Evolutionary conservation across 2,888 invertebrate species (phyloP), one percentile per base, ranked within the genome.

Genomic region (Pristionchus exspectatus): DNA sequence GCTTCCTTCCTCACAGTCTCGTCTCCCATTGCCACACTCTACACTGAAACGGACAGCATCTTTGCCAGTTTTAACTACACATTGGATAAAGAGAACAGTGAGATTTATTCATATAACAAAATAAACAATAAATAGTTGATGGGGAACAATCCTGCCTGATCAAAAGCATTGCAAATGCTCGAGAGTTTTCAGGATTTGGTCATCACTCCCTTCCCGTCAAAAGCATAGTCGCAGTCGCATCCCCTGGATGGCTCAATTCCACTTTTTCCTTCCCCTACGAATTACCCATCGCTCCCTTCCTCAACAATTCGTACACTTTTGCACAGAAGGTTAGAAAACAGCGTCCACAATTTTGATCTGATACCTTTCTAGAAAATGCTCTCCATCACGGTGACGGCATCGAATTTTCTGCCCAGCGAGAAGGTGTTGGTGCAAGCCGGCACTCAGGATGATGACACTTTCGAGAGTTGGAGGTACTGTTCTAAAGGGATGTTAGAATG

Each of bases 361-460:
- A 30, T 14, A 38, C 1, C 24, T 24, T 24, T 77, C 24, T 38
- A 77, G 74, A 77, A 44, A 77, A 18, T n/a, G 7, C 74, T 77
- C 21, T 38, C 74, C 21, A 44, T 77, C 7, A 44, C 74, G 2
- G 24, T 77, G 1, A 44, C 74, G 4, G 74, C 44, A 18, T 77
- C 74, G 3, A 44, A 77, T 24, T 77, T 77, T 77, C 74, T 38
- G 18, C 74, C 38, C 24, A 77, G 24, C 24, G 74, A 77, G 74
- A 77, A 77, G 16, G 74, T 77, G 4, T 16, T 77, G 24, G 30
- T 77, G 10, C 44, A 77, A 3, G 74, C 74, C 0, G 74, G 74
- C 10, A 77, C 74, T 77, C 74, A 77, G 38, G 74, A 77, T 77
- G 74, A 77, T 30, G 44, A 44, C 74, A 77, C 44, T 16, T 77